Evolutionary conservation across 2,888 invertebrate genomes (phyloP), one percentile per base, ranked within the genome.

Genomic region (Cataglyphis cursor): DNA sequence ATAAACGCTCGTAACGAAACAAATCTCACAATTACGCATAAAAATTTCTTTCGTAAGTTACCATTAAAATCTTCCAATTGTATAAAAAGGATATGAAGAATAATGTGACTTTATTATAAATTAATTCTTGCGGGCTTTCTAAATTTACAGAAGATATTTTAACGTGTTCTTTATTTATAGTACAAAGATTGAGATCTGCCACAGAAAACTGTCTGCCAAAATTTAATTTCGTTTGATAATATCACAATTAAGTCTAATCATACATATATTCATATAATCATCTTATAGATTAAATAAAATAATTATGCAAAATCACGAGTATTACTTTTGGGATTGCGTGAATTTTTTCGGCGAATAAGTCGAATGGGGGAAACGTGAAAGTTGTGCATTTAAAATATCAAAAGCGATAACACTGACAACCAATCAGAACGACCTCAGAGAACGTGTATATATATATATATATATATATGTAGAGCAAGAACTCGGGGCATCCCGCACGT

Each of bases 401-500:
- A 84, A 61, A 68, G 24, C 44, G 31, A 15, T 44, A 61, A 44
- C 54, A 48, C 44, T 54, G 35, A 74, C 28, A 31, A 4, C 12
- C 72, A n/a, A 74, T 83, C 65, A 35, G 82, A 75, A 74, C 68
- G 54, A 68, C 28, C 74, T 9, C 62, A 18, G 59, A 72, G 78
- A 59, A 80, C 74, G 81, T 35, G 35, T 35, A 6, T 28, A 1
- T 28, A 28, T 28, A 28, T 1, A 24, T 24, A 24, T 24, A 24
- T n/a, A n/a, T n/a, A n/a, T n/a, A 24, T 24, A 24, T 31, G 31
- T 31, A 31, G 74, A 64, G 62, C 18, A 61, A 76, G 31, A 85
- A 88, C 83, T 85, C 83, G 76, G 81, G 31, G 80, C 85, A 83
- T 73, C 88, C 86, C 85, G 88, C 84, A 85, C 76, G 88, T 84